Base-by-base conservation (phyloP, 2,888 invertebrate species). In the Aporophyla nigra region DNA sequence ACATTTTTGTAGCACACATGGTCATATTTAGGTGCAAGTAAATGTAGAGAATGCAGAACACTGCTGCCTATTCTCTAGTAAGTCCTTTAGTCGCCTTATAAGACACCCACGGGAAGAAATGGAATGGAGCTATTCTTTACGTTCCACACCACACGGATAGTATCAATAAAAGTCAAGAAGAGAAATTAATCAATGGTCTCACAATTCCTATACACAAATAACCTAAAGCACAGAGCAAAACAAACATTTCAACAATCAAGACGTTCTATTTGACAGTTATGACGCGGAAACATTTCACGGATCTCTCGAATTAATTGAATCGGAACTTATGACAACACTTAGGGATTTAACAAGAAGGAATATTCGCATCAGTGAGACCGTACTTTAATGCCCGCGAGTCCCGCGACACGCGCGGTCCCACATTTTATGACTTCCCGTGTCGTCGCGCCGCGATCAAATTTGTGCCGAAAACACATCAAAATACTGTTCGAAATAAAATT, bases 341-440 rank as follows among this genome's bases (percentile, higher is more conserved):
- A 80, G 82, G 86, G 87, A 90, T 91, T 87, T 87, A 89, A 91
- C 88, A 87, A 90, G 83, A 71, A 78, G 78, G 73, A 88, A 89
- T 86, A 89, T 90, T 90, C 85, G 87, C 84, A 87, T 87, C 83
- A 85, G 86, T 80, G 78, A 86, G 80, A 89, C 83, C 86, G 88
- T 89, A 87, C 88, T 91, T 88, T 81, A 85, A 88, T 87, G 82
- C 83, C 14, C 88, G 86, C 84, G 88, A 88, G 87, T 82, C 85
- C 21, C 90, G 86, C 84, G 88, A 87, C 90, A 76, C 89, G 91
- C 88, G 88, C 87, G 87, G 85, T 89, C 84, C 84, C 87, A 87
- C 91, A 90, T 90, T 95, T 95, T 94, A 96, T 91, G 92, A 94
- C 94, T 95, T 95, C 95, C 96, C 91, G 94, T 94, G 93, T 93